These are phyloP conservation scores for Lepeophtheirus nordmannii DNA, from an alignment of 2,888 invertebrate genomes.

Conservation along the genomic window DNA sequence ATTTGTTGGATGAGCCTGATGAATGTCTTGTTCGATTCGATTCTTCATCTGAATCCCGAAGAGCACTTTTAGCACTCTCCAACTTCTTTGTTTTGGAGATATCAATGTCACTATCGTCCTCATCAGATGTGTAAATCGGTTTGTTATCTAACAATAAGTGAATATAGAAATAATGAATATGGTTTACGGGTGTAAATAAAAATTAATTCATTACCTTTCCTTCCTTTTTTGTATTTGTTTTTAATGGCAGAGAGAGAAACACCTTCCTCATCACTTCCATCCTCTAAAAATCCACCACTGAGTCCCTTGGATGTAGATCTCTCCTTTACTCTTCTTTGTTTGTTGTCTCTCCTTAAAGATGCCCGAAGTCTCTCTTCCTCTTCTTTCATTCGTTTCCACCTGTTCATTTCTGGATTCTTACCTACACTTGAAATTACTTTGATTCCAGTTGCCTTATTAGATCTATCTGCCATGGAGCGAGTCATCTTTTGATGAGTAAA, in stretches of 20 bases:
- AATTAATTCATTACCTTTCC: neutral
- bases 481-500: conserved; percentile 99
- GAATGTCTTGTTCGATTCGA: neutral
- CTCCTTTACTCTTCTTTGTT: conserved; percentile 43
- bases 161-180: neutral
- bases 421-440: conserved; percentile 89
- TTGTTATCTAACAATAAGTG: conserved; percentile 30
- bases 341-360: conserved; percentile 56
- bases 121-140: conserved; percentile 72
- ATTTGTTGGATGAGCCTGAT: neutral
- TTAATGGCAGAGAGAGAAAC: conserved; percentile 87
- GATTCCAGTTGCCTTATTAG: conserved; percentile 81
- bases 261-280: conserved; percentile 73
- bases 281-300: conserved; percentile 42
- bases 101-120: conserved; percentile 35
- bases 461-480: conserved; percentile 83
- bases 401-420: conserved; percentile 80
- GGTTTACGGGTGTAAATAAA: too few species aligned
- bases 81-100: conserved; percentile 48
- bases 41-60: conserved; percentile 32
- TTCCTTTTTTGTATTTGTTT: conserved; percentile 68
- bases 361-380: conserved; percentile 90
- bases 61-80: conserved; percentile 54
- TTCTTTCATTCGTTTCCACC: conserved; percentile 81
- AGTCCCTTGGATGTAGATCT: conserved; percentile 38